Base-by-base conservation (phyloP, 1,140 invertebrate species). In the Vollenhovia emeryi region DNA sequence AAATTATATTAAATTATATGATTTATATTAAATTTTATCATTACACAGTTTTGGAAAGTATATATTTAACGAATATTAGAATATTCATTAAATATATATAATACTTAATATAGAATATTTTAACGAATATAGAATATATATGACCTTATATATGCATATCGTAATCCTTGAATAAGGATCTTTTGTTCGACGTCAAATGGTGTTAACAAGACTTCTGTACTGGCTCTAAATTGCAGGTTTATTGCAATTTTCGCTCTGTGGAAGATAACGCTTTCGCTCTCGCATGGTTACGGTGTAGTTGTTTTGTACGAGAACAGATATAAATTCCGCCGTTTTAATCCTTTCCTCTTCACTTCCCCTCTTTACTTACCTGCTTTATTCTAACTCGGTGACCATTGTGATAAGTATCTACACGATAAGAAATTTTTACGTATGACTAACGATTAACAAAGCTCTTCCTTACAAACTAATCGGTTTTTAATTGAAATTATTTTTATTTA, bases 221-320 rank as follows among this genome's bases (percentile, higher is more conserved):
- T 4, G 48, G 9, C 21, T 66, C 74, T 68, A 69, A 85, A 85
- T 79, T 85, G 50, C 43, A 69, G 3, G 62, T 45, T 59, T 15
- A 48, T 60, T 57, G 52, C 62, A 79, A 69, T 85, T 79, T 85
- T 85, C 60, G 24, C 62, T 45, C 50, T 40, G 40, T 27, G n/a
- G 21, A n/a, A 83, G 68, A 73, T 74, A 71, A 69, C 30, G 30
- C 68, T 40, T 83, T 68, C 9, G n/a, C n/a, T 40, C n/a, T 33
- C 11, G 11, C 50, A 40, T 13, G 30, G 3, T 55, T 55, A 73
- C 30, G 13, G 45, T 40, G 13, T 33, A 57, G 21, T 45, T 48
- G 52, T 21, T 43, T 27, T 59, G n/a, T 48, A 43, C 21, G 33
- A 52, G 40, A 43, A 8, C 15, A 13, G 55, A 55, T 60, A 62